Base-by-base conservation (phyloP, 1,140 invertebrate genomes). In the Drosophila nasuta region DNA sequence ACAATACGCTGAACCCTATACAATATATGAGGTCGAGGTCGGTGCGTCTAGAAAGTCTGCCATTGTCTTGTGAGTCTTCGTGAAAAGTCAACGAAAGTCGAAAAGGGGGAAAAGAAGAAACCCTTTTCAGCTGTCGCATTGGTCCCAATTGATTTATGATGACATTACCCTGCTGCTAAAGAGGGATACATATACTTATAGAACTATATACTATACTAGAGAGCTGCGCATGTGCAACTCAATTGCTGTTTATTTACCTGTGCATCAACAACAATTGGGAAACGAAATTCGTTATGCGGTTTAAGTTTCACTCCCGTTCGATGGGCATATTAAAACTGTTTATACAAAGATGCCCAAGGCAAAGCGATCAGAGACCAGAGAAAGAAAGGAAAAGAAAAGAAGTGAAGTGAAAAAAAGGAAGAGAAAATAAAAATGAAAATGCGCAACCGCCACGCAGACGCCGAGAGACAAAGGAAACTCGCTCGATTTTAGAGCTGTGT, bases 261-360 rank as follows among this genome's bases (percentile, higher is more conserved):
- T 60, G 64, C 63, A 45, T 28, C 11, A 3, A 57, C 5, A 15
- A 35, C 17, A 57, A 25, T 64, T 15, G 20, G 25, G 11, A 25
- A 25, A 38, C 38, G 66, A 81, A 85, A 91, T 85, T 91, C 88
- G 83, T 85, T 91, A 75, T 91, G 88, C 89, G 83, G 88, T 91
- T 91, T 88, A 71, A 85, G 85, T 85, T 88, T 79, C 75, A 89
- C 81, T 88, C 74, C 77, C 77, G 77, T 81, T 73, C 59, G 66
- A 56, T 63, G 79, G 82, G 76, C 72, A 77, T 79, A 82, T 77
- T 78, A 60, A 51, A 82, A 79, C 45, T 80, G 77, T 83, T 80
- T 83, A 86, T 65, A 83, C 72, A 80, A 78, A 75, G 68, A 35
- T 49, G 64, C 48, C 62, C 54, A 8, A 57, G 45, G 52, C 68